Conservation (phyloP, 2,888 invertebrate species). For the Tetropium fuscum region DNA sequence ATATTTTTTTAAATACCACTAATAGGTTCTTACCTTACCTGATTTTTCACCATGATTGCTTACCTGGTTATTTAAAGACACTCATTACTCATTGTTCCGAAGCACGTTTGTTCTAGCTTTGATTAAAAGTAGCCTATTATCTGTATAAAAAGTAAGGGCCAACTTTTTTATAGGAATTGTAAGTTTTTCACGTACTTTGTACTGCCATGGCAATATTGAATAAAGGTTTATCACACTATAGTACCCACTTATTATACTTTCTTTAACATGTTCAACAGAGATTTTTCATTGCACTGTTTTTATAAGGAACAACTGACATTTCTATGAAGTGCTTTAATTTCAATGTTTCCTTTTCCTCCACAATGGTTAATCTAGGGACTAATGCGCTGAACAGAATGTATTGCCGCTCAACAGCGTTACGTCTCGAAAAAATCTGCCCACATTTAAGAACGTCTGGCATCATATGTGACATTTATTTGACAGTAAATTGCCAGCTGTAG, state of each 20-base stretch:
- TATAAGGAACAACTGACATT: too few relatives aligned
- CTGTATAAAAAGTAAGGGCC: background rate
- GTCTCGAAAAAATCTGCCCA: too few relatives aligned
- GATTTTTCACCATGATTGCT: conserved; percentile 10
- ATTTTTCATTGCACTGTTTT: too few relatives aligned
- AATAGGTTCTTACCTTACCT: background rate
- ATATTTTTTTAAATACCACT: background rate
- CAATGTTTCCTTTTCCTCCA: too few relatives aligned
- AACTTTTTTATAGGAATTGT: conserved; percentile 20
- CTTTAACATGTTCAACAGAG: background rate
- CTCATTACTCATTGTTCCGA: background rate
- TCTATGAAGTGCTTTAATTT: too few relatives aligned
- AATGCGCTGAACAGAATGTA: too few relatives aligned
- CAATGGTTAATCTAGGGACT: too few relatives aligned
- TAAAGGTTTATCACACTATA: conserved; percentile 40
- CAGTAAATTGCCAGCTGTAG: too few relatives aligned
- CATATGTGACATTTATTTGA: too few relatives aligned
- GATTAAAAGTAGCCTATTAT: background rate
- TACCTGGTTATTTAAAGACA: background rate
- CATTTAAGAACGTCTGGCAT: too few relatives aligned
- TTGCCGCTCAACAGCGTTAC: too few relatives aligned
- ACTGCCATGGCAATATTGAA: conserved; percentile 48
- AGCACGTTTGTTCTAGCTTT: conserved; percentile 6
- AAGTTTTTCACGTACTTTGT: conserved; percentile 41
- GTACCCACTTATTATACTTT: background rate